A percentile compares a stretch with the other conserved stretches of the same genome.
These are phyloP conservation scores for Cotesia congregata DNA, from an alignment of 2,888 invertebrate genomes.

Conservation along the genomic window DNA sequence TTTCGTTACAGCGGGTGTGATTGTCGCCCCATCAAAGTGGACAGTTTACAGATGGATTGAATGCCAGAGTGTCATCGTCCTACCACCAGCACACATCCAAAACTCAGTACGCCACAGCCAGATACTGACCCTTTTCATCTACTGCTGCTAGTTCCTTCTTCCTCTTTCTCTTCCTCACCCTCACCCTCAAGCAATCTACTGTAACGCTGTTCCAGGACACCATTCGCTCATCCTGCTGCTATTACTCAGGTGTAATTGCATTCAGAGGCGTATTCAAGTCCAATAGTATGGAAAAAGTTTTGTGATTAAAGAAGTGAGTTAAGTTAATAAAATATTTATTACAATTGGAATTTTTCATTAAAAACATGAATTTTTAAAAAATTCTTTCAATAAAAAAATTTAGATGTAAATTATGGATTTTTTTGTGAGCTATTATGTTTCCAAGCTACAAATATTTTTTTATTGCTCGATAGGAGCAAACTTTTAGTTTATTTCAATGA, in stretches of 20 bases:
- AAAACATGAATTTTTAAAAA: too few relatives aligned
- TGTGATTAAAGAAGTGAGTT: slow-evolving; percentile 27
- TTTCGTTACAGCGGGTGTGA: slow-evolving; percentile 66
- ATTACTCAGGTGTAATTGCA: slow-evolving; percentile 67
- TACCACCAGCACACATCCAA: slow-evolving; percentile 20
- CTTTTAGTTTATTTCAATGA: too few relatives aligned
- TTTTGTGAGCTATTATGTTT: too few relatives aligned
- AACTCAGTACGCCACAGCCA: neutral
- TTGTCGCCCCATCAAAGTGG: slow-evolving; percentile 69
- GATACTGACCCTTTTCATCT: neutral
- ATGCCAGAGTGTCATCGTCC: slow-evolving; percentile 47
- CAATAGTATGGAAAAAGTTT: slow-evolving; percentile 47
- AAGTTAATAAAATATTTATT: neutral
- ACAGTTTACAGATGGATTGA: slow-evolving; percentile 69
- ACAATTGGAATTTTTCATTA: too few relatives aligned
- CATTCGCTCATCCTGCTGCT: slow-evolving; percentile 47
- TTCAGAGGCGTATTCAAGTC: slow-evolving; percentile 43
- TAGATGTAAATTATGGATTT: too few relatives aligned
- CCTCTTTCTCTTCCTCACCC: slow-evolving; percentile 24
- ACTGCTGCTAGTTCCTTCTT: slow-evolving; percentile 2
- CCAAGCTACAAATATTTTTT: too few relatives aligned
- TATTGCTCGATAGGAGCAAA: too few relatives aligned
- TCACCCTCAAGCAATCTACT: slow-evolving; percentile 41
- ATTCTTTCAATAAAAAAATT: too few relatives aligned
- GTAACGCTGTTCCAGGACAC: slow-evolving; percentile 43